Evolutionary conservation across 2,888 invertebrate genomes (phyloP).

Genomic region (Odontomyia ornata): DNA sequence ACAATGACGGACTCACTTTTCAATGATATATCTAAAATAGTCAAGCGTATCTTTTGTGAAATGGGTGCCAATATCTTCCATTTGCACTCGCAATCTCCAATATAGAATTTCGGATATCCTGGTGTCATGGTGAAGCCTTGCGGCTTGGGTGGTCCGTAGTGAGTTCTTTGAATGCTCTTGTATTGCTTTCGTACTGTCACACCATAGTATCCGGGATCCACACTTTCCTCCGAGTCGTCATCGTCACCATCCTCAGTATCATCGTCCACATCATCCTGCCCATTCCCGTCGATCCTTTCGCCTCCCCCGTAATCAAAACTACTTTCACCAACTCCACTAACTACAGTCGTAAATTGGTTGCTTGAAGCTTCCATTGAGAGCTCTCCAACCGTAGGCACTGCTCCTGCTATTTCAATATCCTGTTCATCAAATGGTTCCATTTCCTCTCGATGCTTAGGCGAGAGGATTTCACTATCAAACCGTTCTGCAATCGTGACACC

Average conservation of each 20-base stretch:
- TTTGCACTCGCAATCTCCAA: constrained; percentile 72
- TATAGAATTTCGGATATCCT: constrained; percentile 79
- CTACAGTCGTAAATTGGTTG: constrained; percentile 22
- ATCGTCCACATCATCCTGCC: constrained; percentile 32
- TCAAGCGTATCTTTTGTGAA: constrained; percentile 72
- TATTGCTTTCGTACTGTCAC: constrained; percentile 46
- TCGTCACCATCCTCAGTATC: not conserved
- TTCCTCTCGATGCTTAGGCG: constrained; percentile 14
- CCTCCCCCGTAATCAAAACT: not conserved
- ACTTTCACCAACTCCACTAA: not conserved
- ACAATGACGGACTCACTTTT: constrained; percentile 67
- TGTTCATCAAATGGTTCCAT: constrained; percentile 13
- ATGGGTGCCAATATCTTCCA: constrained; percentile 73
- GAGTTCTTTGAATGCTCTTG: constrained; percentile 52
- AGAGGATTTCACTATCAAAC: not conserved
- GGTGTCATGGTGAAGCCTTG: constrained; percentile 76
- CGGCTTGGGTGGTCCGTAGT: constrained; percentile 52
- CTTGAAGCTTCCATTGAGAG: constrained; percentile 22
- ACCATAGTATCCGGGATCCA: constrained; percentile 41
- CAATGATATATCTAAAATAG: constrained; percentile 75
- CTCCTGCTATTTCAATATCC: constrained; percentile 26
- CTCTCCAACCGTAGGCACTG: constrained; percentile 17
- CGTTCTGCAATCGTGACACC: constrained; percentile 8
- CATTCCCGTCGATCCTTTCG: not conserved
- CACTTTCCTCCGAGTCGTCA: constrained; percentile 27